Evolutionary conservation across 2,113 vertebrate species (phyloP), one percentile per base, ranked within the genome.

Genomic region (Oreochromis tanganicae): DNA sequence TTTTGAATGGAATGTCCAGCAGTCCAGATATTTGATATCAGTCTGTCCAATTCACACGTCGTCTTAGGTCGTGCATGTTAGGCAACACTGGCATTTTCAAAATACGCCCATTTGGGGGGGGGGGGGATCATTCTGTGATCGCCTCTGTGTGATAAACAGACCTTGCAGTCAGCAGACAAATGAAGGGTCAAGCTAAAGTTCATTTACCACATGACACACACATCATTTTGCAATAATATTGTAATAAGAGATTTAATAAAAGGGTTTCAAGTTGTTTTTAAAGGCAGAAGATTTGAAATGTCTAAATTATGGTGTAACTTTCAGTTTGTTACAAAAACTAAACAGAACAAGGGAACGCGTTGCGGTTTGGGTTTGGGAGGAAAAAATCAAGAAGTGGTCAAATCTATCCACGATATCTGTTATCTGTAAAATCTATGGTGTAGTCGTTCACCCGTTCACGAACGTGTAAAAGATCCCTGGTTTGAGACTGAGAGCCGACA

Each of bases 81-180:
- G 36, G 87, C 54, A 94, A 95, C 56, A 59, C 41, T 90, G 93
- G 91, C 32, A 81, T 91, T 93, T 94, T 85, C 17, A 80, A 21
- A 78, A 41, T 21, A 41, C 2, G 10, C 73, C 46, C 2, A 2
- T 4, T 7, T n/a, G n/a, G n/a, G n/a, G 50, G 11, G 2, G 2
- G 14, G 5, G 14, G 21, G 80, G 34, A 41, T 48, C 10, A 86
- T 50, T 83, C 41, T 7, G 29, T 83, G 5, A 56, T 55, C 34
- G 41, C 34, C 29, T 29, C 9, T 68, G 27, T 34, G 38, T 52
- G n/a, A 54, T 80, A 4, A 5, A 52, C 52, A 46, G 17, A 84
- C 54, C 27, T 61, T 59, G 83, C 7, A 63, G 5, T 84, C 10
- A 32, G 7, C 21, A 38, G 48, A 78, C 27, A 52, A 52, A 48